phyloP scores from a whole-genome alignment of 2,888 invertebrate genomes.

The Drosophila peninsularis region DNA sequence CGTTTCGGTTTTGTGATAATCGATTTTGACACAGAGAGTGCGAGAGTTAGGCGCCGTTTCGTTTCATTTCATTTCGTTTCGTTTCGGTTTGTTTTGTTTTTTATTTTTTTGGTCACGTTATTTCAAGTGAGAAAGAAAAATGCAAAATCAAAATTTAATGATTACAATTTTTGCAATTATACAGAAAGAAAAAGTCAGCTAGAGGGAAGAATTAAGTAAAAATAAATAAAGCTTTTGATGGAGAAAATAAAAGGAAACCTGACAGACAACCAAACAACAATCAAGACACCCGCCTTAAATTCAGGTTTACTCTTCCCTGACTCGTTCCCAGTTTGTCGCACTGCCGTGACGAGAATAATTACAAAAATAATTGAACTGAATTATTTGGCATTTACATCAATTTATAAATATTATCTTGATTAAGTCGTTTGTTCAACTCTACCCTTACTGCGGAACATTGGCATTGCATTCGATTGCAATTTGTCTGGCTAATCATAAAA shows the following conservation, averaged over 20 bases:
- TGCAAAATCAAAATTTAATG: slow-evolving; percentile 53
- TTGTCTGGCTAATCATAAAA: background rate
- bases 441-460: background rate
- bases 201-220: background rate
- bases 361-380: background rate
- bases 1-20: slow-evolving; percentile 3
- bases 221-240: background rate
- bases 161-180: slow-evolving; percentile 37
- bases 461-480: background rate
- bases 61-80: background rate
- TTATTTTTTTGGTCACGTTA: background rate
- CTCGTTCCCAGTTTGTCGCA: background rate
- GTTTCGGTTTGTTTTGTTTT: slow-evolving; percentile 20
- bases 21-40: background rate
- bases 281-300: background rate
- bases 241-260: background rate
- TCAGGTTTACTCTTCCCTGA: background rate
- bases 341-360: background rate
- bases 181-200: background rate
- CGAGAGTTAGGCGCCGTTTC: slow-evolving; percentile 1
- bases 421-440: slow-evolving; percentile 4
- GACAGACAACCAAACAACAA: background rate
- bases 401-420: background rate
- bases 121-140: slow-evolving; percentile 55
- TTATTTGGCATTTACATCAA: background rate